Percentiles rank a stretch among this genome's conserved stretches.
These are phyloP conservation scores for Acanthopagrus latus DNA, from an alignment of 2,797 vertebrate genomes.

Conservation along the genomic window DNA sequence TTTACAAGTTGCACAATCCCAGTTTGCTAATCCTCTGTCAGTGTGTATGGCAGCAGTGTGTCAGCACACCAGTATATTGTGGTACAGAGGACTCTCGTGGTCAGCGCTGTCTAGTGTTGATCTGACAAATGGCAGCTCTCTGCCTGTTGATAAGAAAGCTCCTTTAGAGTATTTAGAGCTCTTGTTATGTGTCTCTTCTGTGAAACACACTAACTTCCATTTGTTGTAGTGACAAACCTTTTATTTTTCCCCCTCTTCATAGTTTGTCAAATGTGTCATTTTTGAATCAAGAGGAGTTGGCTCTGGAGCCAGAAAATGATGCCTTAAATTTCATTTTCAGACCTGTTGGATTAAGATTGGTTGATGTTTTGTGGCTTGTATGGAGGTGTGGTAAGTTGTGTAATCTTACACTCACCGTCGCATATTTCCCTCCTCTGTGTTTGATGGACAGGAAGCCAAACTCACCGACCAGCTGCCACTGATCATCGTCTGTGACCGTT, in stretches of 20 bases:
- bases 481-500: constrained; percentile 98
- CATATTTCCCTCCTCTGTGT: constrained; percentile 53
- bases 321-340: constrained; percentile 31
- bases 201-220: constrained; percentile 35
- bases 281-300: constrained; percentile 31
- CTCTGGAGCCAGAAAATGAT: constrained; percentile 39
- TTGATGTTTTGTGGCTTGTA: constrained; percentile 28
- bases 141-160: background rate
- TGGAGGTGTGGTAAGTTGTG: background rate
- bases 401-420: constrained; percentile 24
- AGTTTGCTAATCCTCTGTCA: constrained; percentile 83
- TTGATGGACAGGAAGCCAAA: constrained; percentile 94
- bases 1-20: constrained; percentile 67
- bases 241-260: constrained; percentile 8
- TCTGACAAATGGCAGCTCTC: constrained; percentile 12
- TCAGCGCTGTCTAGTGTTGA: constrained; percentile 47
- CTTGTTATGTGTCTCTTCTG: constrained; percentile 6
- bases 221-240: constrained; percentile 53
- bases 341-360: constrained; percentile 23
- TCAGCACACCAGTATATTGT: constrained; percentile 47
- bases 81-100: constrained; percentile 22
- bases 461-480: constrained; percentile 98
- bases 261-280: constrained; percentile 23
- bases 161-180: constrained; percentile 5
- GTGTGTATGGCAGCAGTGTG: constrained; percentile 65